phyloP scores from a whole-genome alignment of 2,888 invertebrate genomes.

The Stratiomys singularior region DNA sequence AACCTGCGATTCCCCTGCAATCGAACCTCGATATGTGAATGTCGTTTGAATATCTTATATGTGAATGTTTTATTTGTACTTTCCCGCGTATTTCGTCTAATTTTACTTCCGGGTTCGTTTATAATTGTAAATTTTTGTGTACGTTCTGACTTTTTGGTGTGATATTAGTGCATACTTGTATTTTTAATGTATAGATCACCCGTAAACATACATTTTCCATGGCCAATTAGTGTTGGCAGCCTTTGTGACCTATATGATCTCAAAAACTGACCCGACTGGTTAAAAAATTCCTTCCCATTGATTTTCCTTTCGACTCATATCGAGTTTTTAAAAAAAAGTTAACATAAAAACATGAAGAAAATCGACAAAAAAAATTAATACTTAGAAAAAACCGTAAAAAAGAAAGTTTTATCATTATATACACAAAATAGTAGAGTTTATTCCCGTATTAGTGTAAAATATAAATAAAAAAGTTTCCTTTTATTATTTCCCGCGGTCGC shows the following conservation, averaged over 20 bases:
- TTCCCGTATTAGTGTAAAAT: not conserved
- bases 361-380: not conserved
- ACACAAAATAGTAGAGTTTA: slow-evolving; percentile 21
- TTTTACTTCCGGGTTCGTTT: slow-evolving; percentile 45
- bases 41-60: slow-evolving; percentile 33
- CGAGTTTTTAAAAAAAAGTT: slow-evolving; percentile 30
- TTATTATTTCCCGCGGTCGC: not conserved
- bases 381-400: slow-evolving; percentile 14
- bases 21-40: not conserved
- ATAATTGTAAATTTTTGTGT: slow-evolving; percentile 42
- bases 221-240: not conserved
- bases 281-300: not conserved
- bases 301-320: not conserved
- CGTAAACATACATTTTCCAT: not conserved
- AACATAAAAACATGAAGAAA: slow-evolving; percentile 13
- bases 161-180: not conserved
- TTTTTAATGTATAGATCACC: not conserved
- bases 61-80: slow-evolving; percentile 37
- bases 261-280: not conserved
- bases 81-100: slow-evolving; percentile 43
- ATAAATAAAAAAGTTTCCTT: slow-evolving; percentile 24
- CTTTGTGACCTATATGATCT: too few relatives aligned
- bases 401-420: slow-evolving; percentile 26
- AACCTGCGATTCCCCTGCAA: slow-evolving; percentile 3
- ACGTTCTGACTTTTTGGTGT: not conserved